Base-by-base conservation (phyloP, 2,113 vertebrate genomes). In the Saccopteryx leptura region DNA sequence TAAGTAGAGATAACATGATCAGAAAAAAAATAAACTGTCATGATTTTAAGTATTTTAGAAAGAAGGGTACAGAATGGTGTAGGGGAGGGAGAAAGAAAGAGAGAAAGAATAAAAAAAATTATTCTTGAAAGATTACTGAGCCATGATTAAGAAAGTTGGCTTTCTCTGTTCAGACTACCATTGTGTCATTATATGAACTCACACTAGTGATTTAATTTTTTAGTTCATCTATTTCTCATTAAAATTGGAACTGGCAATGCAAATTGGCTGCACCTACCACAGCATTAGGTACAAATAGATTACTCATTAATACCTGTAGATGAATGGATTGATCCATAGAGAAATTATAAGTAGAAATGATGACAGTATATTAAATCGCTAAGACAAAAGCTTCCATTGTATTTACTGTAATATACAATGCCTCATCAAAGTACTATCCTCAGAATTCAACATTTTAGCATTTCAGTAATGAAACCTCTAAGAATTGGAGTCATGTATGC, bases 181-280 rank as follows among this genome's bases (percentile, higher is more conserved):
- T 5, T 80, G 9, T 88, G 39, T 63, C 66, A 52, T 65, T 71
- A 68, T 86, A 10, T 69, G 24, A 89, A 74, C 52, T 91, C 21
- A 86, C 21, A 12, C 21, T 86, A 88, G 82, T 86, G 17, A 92
- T 79, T 89, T 97, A 69, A 86, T 88, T 96, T 94, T 58, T 88
- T 91, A 88, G 60, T 86, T 93, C 61, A 90, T 63, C 75, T 95
- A 50, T 69, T 90, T 78, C 14, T 71, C n/a, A 74, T 79, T 96
- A 74, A 96, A 87, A 88, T 68, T 63, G 9, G 26, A 91, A 56
- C n/a, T 78, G 50, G 60, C 13, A 66, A 24, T 85, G n/a, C 56
- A 84, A 84, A 14, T 80, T 97, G 58, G 10, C 46, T 83, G 10
- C 26, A 75, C 21, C 10, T 81, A 33, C 19, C 31, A 39, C 2